phyloP scores from a whole-genome alignment of 2,888 invertebrate genomes.

The Salpingus planirostris region DNA sequence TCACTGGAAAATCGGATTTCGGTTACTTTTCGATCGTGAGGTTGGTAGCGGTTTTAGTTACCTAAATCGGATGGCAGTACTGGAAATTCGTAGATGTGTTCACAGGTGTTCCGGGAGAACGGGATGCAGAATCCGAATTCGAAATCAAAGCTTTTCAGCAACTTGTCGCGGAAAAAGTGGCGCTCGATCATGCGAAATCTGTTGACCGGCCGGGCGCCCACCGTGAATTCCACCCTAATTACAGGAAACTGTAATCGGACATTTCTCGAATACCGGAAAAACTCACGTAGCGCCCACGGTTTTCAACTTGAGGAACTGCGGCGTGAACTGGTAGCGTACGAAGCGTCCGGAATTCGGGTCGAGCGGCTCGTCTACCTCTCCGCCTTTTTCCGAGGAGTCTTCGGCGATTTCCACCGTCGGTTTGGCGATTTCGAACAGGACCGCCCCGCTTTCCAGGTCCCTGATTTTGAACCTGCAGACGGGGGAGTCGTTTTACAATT shows the following conservation, averaged over 20 bases:
- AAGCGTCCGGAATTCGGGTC: slow-evolving; percentile 91
- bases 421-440: slow-evolving; percentile 93
- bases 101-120: slow-evolving; percentile 93
- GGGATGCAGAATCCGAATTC: slow-evolving; percentile 99
- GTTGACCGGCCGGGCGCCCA: slow-evolving; percentile 84
- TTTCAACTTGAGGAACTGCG: slow-evolving; percentile 90
- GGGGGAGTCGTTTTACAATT: too few relatives aligned
- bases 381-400: slow-evolving; percentile 30
- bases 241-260: slow-evolving; percentile 1
- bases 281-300: slow-evolving; percentile 97
- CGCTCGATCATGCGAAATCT: slow-evolving; percentile 98
- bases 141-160: slow-evolving; percentile 97
- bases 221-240: slow-evolving; percentile 89
- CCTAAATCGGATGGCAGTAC: slow-evolving; percentile 75
- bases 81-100: slow-evolving; percentile 99
- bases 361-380: slow-evolving; percentile 48
- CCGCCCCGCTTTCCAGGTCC: slow-evolving; percentile 78
- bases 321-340: slow-evolving; percentile 98
- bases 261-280: too few relatives aligned
- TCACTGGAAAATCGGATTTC: slow-evolving; percentile 50
- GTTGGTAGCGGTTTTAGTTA: slow-evolving; percentile 39
- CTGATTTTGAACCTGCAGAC: slow-evolving; percentile 70
- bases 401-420: slow-evolving; percentile 48
- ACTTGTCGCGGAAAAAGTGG: slow-evolving; percentile 87
- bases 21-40: too few relatives aligned